Evolutionary conservation across 2,113 vertebrate genomes (phyloP).

Genomic region (Pomatostomus ruficeps): DNA sequence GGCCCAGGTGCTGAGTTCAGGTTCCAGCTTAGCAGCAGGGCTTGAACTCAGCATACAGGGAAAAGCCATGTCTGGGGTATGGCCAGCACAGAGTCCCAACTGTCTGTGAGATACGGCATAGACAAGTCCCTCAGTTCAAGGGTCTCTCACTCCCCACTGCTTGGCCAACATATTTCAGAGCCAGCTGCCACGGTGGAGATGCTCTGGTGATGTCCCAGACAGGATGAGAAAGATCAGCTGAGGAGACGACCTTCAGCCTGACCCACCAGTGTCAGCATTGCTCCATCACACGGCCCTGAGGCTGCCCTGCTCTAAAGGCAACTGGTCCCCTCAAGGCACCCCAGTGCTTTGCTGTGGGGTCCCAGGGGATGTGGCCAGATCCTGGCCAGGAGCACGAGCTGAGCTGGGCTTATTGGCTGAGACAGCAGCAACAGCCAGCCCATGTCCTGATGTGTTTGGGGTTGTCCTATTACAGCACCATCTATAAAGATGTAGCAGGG

Average conservation of each 20-base stretch:
- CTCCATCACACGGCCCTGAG: not conserved
- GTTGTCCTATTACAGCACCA: not conserved
- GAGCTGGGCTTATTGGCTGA: not conserved
- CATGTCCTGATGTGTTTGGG: not conserved
- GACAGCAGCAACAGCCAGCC: not conserved
- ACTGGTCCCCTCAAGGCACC: not conserved
- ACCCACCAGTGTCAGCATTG: not conserved
- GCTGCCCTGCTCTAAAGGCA: not conserved
- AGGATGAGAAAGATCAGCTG: not conserved
- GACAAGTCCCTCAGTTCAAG: not conserved
- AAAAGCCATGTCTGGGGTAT: not conserved
- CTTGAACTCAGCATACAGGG: not conserved
- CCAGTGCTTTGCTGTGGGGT: not conserved
- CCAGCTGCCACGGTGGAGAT: not conserved
- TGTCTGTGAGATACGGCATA: not conserved
- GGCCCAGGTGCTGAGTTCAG: not conserved
- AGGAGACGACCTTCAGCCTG: not conserved
- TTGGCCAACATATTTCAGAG: not conserved
- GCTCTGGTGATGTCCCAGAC: not conserved
- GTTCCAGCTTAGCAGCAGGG: not conserved
- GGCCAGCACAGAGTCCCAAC: not conserved
- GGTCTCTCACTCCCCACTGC: not conserved
- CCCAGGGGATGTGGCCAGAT: not conserved
- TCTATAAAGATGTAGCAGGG: not conserved
- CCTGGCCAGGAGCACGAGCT: not conserved